Conservation (phyloP, 2,113 vertebrate species). For the Climacteris rufus region DNA sequence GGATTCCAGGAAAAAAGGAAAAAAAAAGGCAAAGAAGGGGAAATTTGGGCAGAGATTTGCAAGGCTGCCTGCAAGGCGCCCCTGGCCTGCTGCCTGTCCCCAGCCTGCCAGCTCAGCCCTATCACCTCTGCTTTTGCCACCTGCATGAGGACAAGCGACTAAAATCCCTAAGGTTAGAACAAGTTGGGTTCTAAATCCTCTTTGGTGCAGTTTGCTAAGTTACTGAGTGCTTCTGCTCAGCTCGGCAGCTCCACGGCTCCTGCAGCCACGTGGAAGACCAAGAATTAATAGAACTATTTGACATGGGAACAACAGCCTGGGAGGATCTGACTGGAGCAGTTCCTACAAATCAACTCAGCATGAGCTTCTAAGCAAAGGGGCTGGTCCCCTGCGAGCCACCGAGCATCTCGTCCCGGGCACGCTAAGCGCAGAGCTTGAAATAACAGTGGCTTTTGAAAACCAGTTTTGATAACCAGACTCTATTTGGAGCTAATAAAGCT, state of each 20-base stretch:
- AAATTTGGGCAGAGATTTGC: not conserved
- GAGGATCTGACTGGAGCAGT: not conserved
- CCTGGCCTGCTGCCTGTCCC: conserved; percentile 24
- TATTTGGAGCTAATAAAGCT: not conserved
- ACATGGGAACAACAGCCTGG: not conserved
- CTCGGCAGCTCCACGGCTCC: not conserved
- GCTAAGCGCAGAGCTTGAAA: not conserved
- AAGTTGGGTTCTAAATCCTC: not conserved
- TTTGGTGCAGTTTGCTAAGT: not conserved
- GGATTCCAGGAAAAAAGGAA: not conserved
- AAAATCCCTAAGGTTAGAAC: fast-evolving
- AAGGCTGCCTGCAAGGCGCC: not conserved
- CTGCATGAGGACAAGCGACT: fast-evolving
- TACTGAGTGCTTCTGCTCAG: not conserved
- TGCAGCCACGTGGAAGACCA: not conserved
- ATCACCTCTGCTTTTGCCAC: fast-evolving
- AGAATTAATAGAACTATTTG: not conserved
- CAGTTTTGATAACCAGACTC: not conserved
- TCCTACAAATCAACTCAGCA: not conserved
- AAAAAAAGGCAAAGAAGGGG: not conserved
- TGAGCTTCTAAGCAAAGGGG: not conserved
- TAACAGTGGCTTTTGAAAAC: not conserved
- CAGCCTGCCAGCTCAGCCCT: not conserved
- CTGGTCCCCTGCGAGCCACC: not conserved
- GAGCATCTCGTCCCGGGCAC: not conserved